Conservation (phyloP, 2,888 invertebrate genomes). For the Mesorhabditis sp. region DNA sequence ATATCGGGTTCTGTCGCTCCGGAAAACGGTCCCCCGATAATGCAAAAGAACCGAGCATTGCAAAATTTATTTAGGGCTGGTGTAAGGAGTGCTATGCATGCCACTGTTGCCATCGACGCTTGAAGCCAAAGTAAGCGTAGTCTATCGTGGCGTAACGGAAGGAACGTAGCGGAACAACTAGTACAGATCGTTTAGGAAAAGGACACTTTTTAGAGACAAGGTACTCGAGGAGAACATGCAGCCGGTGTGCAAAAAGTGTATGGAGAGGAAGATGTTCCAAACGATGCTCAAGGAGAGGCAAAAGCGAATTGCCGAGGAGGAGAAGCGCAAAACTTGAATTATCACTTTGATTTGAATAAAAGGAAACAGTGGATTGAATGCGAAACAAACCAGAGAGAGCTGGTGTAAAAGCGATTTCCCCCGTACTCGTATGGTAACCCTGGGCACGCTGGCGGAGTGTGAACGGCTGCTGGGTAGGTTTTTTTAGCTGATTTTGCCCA, state of each 20-base stretch:
- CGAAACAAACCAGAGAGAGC: too few relatives aligned
- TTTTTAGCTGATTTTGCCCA: too few relatives aligned
- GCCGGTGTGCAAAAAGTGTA: constrained; percentile 35
- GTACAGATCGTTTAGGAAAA: neutral
- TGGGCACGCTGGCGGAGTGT: too few relatives aligned
- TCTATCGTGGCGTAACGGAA: neutral
- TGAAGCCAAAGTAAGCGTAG: constrained; percentile 23
- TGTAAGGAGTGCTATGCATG: constrained; percentile 32
- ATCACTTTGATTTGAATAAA: too few relatives aligned
- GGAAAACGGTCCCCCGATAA: too few relatives aligned
- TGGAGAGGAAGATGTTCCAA: constrained; percentile 24
- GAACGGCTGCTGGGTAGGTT: too few relatives aligned
- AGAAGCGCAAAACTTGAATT: too few relatives aligned
- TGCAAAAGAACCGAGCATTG: too few relatives aligned
- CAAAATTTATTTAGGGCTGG: constrained; percentile 9
- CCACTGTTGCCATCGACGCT: constrained; percentile 19
- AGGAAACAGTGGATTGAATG: too few relatives aligned
- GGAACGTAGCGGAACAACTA: neutral
- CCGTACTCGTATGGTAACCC: too few relatives aligned
- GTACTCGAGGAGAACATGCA: constrained; percentile 29
- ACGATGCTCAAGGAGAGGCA: constrained; percentile 22
- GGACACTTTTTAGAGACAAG: constrained; percentile 26
- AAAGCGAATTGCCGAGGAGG: neutral
- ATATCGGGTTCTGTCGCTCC: too few relatives aligned
- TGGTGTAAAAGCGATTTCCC: too few relatives aligned